A percentile compares a stretch with the other conserved stretches of the same genome.
Evolutionary conservation across 2,113 vertebrate species (phyloP).

Genomic region (Nothocercus nigrocapillus): DNA sequence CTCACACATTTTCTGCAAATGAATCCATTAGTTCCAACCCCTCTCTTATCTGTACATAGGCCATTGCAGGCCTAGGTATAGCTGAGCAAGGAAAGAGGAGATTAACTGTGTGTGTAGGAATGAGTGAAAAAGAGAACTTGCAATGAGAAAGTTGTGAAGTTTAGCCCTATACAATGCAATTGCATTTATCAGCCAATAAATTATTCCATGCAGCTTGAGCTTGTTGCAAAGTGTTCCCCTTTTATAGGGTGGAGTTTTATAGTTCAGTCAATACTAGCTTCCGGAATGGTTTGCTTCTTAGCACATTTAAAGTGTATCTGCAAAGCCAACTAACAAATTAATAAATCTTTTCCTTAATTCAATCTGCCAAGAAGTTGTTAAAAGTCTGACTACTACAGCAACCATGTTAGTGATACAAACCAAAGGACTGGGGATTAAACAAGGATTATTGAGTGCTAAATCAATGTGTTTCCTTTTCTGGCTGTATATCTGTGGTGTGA

Average conservation of each 20-base stretch:
- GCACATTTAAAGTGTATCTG: constrained; percentile 35
- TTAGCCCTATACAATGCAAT: background rate
- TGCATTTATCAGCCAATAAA: background rate
- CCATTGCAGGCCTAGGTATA: background rate
- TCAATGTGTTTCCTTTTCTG: constrained; percentile 66
- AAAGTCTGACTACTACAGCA: constrained; percentile 49
- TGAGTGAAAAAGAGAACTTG: constrained; percentile 7
- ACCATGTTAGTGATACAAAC: constrained; percentile 56
- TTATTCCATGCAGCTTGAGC: background rate
- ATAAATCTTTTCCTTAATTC: constrained; percentile 59
- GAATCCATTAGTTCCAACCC: constrained; percentile 35
- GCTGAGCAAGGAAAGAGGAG: constrained; percentile 23
- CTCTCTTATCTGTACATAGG: background rate
- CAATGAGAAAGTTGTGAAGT: background rate
- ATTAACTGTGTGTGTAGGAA: constrained; percentile 11
- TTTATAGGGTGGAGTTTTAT: constrained; percentile 31
- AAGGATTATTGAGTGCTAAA: constrained; percentile 51
- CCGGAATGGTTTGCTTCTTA: constrained; percentile 19
- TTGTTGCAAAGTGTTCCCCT: background rate
- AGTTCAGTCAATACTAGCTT: constrained; percentile 25
- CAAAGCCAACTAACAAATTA: constrained; percentile 56
- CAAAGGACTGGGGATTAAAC: constrained; percentile 64
- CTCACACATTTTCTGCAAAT: constrained; percentile 8
- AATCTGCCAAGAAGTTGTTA: constrained; percentile 58
- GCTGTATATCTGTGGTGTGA: constrained; percentile 42